Conservation (phyloP, 2,888 invertebrate genomes). For the Allacma fusca region DNA sequence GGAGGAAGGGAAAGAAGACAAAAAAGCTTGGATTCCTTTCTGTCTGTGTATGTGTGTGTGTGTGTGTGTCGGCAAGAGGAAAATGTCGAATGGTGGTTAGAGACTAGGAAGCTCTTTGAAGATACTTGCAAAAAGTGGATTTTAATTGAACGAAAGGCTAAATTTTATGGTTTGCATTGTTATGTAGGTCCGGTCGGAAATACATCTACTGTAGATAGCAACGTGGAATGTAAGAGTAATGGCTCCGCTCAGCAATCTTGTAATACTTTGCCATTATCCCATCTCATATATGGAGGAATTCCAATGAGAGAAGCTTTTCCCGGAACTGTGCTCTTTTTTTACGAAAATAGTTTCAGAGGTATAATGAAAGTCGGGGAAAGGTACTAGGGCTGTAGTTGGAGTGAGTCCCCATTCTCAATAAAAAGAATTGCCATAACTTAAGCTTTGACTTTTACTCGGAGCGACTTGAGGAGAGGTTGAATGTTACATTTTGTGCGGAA, state of each 20-base stretch:
- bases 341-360: neutral
- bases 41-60: neutral
- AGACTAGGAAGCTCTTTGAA: constrained; percentile 13
- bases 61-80: neutral
- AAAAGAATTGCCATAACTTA: constrained; percentile 43
- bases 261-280: neutral
- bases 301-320: neutral
- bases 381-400: neutral
- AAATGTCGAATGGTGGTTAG: constrained; percentile 21
- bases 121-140: constrained; percentile 37
- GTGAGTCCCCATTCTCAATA: constrained; percentile 28
- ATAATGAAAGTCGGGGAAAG: constrained; percentile 3
- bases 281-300: neutral
- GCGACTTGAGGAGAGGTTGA: neutral
- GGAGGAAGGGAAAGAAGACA: constrained; percentile 21
- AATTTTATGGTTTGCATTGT: constrained; percentile 35
- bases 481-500: neutral
- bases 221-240: neutral
- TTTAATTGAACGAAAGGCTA: constrained; percentile 41
- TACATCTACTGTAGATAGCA: neutral
- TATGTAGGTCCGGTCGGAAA: neutral
- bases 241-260: too few relatives aligned
- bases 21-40: constrained; percentile 5
- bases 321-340: neutral
- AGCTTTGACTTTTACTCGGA: constrained; percentile 38